Base-by-base conservation (phyloP, 2,888 invertebrate genomes). In the Eilema sororculum region DNA sequence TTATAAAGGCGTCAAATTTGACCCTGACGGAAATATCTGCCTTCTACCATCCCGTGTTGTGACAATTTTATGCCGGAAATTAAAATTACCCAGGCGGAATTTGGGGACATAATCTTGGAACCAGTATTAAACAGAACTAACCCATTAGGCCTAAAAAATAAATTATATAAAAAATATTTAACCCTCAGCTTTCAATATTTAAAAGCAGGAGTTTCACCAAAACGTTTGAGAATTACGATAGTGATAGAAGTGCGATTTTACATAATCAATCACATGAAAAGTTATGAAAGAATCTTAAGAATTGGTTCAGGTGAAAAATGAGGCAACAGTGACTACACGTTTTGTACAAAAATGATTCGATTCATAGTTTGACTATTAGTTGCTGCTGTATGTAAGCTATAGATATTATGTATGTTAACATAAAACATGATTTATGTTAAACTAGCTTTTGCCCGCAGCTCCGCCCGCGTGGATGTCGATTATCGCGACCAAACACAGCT, bases 291-390 rank as follows among this genome's bases (percentile, higher is more conserved):
- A 25, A 46, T 0, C 25, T 63, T 46, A 63, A 46, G 63, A 63
- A 46, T 28, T 63, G 2, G 46, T 46, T 41, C 25, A n/a, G 25
- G 63, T 63, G 20, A 46, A 63, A 63, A 20, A 46, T 61, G 61
- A 22, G 13, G 33, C 8, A 24, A 61, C 33, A 33, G 16, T 61
- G 61, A 61, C 61, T 61, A 37, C 37, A 41, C n/a, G 37, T 16
- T 63, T 46, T 63, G 24, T 16, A 37, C 9, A 41, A 46, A 41
- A 16, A 41, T 20, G 25, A n/a, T 16, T 46, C 24, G 46, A n/a
- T 46, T 13, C 24, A 25, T 25, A 28, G 24, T 20, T 46, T 20
- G 20, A 46, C 25, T 46, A 24, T 9, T 63, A 20, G 20, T 28
- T 28, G 6, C 37, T 24, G 6, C n/a, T 16, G 16, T 28, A 20